Conservation (phyloP, 2,888 invertebrate species). For the Emmelina monodactyla region DNA sequence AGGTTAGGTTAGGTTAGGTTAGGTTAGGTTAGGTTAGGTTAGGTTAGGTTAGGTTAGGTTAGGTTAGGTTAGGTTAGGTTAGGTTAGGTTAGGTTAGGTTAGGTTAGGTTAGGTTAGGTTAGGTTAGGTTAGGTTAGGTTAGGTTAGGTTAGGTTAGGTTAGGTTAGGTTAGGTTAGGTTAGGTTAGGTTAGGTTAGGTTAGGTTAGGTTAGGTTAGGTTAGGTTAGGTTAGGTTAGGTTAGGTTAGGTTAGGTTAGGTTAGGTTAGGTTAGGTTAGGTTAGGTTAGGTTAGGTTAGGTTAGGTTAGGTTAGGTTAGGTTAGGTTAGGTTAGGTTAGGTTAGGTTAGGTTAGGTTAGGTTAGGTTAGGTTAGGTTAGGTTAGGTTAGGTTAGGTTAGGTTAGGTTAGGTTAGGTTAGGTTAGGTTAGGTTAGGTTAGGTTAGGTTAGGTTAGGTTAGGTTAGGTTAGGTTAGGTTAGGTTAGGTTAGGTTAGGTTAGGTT, state of each 20-base stretch:
- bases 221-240: slow-evolving; percentile 10
- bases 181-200: slow-evolving; percentile 10
- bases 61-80: slow-evolving; percentile 16
- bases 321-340: slow-evolving; percentile 10
- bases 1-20: slow-evolving; percentile 14
- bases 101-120: slow-evolving; percentile 16
- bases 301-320: slow-evolving; percentile 10
- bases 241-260: slow-evolving; percentile 10
- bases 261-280: slow-evolving; percentile 10
- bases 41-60: slow-evolving; percentile 16
- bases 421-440: slow-evolving; percentile 10
- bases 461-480: slow-evolving; percentile 10
- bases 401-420: slow-evolving; percentile 10
- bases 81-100: slow-evolving; percentile 16
- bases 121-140: slow-evolving; percentile 16
- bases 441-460: slow-evolving; percentile 10
- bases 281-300: slow-evolving; percentile 10
- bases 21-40: slow-evolving; percentile 16
- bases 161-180: slow-evolving; percentile 10
- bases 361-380: slow-evolving; percentile 10
- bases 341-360: slow-evolving; percentile 10
- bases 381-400: slow-evolving; percentile 10
- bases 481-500: slow-evolving; percentile 10
- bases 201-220: slow-evolving; percentile 10
- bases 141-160: slow-evolving; percentile 13